Percentiles rank a stretch among this genome's conserved stretches.
Evolutionary conservation across 37 sponge, comb jelly and placozoan genomes (phyloP).

Genomic region (Bolinopsis microptera): DNA sequence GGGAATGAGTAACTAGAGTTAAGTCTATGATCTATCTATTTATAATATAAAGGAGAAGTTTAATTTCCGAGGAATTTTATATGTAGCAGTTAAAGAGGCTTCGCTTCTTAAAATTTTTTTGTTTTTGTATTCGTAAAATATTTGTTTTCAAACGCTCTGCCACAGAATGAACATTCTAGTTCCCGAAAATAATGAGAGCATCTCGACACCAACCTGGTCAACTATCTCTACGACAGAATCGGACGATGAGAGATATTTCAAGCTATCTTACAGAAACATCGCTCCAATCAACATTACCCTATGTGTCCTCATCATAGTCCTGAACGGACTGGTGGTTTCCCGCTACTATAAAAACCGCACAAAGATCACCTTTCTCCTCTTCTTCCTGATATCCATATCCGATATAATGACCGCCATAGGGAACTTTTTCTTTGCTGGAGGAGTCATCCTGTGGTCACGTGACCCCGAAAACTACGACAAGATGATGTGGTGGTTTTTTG

Average conservation of each 20-base stretch:
- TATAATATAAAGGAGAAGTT: too few relatives aligned
- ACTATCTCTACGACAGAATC: background rate
- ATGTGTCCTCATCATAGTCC: background rate
- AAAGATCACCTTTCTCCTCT: background rate
- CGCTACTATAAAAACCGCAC: background rate
- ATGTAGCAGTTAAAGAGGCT: too few relatives aligned
- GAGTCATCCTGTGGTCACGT: constrained; percentile 10
- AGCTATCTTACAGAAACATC: background rate
- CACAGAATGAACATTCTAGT: too few relatives aligned
- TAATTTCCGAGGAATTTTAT: too few relatives aligned
- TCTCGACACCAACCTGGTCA: background rate
- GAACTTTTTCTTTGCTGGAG: background rate
- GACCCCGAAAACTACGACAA: background rate
- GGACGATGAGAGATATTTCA: background rate
- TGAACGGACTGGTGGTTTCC: background rate
- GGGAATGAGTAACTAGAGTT: too few relatives aligned
- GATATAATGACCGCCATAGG: background rate
- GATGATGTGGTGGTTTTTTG: background rate
- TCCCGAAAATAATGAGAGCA: too few relatives aligned
- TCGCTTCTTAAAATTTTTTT: too few relatives aligned
- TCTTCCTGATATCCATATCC: background rate
- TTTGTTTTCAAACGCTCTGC: too few relatives aligned
- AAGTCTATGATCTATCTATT: too few relatives aligned
- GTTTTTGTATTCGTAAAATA: too few relatives aligned
- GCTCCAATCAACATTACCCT: constrained; percentile 1